phyloP scores from a whole-genome alignment of 1,140 invertebrate genomes.

The Cotesia typhae region DNA sequence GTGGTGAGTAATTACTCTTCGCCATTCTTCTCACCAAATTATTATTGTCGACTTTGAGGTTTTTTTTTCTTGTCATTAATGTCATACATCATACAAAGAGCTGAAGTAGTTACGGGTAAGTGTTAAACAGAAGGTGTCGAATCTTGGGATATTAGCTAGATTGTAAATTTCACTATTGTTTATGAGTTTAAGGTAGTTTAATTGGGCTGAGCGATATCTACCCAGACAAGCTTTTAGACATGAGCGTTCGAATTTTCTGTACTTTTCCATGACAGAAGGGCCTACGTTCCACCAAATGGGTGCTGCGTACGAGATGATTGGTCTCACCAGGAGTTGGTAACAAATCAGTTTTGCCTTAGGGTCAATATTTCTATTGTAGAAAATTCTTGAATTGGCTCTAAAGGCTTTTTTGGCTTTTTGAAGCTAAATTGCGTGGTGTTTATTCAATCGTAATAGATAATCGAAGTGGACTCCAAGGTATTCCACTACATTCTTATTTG shows the following conservation, averaged over 20 bases:
- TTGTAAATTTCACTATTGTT: neutral
- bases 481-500: no score
- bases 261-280: neutral
- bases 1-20: no score
- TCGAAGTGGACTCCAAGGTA: no score
- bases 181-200: neutral
- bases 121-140: neutral
- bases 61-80: no score
- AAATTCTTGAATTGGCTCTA: constrained; percentile 7
- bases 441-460: no score
- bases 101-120: no score
- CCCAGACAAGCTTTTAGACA: neutral
- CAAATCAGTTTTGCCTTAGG: constrained; percentile 23
- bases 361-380: constrained; percentile 3
- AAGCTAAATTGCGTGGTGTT: neutral
- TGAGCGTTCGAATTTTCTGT: constrained; percentile 9
- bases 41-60: no score
- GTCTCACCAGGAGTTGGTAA: constrained; percentile 23
- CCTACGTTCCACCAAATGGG: constrained; percentile 27
- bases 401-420: constrained; percentile 12
- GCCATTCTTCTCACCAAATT: no score
- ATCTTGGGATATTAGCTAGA: constrained; percentile 15
- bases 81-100: no score
- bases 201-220: neutral
- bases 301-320: constrained; percentile 19